Conservation (phyloP, 1,140 invertebrate species). For the Leptonema lineaticorne region DNA sequence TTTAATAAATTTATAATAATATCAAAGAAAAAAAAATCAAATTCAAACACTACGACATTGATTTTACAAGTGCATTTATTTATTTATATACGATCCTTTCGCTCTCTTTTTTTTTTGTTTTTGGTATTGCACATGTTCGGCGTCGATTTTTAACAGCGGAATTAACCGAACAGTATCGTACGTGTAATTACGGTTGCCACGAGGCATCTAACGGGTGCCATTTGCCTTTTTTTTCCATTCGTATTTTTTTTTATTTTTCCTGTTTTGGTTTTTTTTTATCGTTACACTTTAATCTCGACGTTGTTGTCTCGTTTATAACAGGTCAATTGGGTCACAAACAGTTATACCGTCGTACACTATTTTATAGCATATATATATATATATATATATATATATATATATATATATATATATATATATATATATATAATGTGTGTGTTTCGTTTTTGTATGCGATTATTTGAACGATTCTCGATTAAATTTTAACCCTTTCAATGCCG, state of each 20-base stretch:
- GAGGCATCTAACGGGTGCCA: neutral
- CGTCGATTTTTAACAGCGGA: neutral
- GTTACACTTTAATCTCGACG: neutral
- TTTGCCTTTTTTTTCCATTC: neutral
- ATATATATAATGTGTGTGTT: no score
- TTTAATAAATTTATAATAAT: no score
- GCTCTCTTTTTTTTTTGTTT: neutral
- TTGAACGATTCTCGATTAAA: neutral
- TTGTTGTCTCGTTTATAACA: neutral
- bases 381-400: neutral
- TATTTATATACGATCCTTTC: no score
- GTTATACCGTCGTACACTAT: neutral
- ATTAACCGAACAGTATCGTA: neutral
- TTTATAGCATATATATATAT: neutral
- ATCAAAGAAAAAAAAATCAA: no score
- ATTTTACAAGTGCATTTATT: no score
- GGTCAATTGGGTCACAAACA: neutral
- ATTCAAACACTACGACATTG: no score
- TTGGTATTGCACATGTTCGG: neutral
- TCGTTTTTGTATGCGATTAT: no score
- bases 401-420: no score
- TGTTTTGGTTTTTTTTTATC: neutral
- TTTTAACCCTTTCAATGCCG: neutral
- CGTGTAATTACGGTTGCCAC: neutral
- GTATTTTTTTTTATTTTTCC: no score